Evolutionary conservation across 2,797 vertebrate species (phyloP).

Genomic region (Amazona finschi): DNA sequence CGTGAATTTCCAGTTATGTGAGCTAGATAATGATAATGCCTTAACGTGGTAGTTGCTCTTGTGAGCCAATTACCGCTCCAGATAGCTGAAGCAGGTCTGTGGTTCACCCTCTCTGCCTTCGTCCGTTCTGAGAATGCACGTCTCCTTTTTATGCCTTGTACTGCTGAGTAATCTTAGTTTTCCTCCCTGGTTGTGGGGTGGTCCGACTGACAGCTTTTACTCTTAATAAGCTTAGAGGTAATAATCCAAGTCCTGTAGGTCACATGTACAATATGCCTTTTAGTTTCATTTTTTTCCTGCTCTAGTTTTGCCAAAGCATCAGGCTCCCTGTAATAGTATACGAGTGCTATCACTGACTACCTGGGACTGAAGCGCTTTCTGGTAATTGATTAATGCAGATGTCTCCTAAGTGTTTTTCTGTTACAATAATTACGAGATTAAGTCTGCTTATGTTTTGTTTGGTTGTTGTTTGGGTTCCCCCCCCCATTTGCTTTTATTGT

Average conservation of each 20-base stretch:
- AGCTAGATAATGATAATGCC: constrained; percentile 68
- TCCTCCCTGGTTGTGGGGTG: constrained; percentile 72
- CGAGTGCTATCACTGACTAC: background rate
- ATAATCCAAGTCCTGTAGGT: constrained; percentile 80
- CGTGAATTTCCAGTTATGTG: constrained; percentile 74
- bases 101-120: constrained; percentile 21
- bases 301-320: constrained; percentile 2
- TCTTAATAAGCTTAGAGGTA: constrained; percentile 81
- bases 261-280: constrained; percentile 77
- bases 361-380: background rate
- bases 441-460: background rate
- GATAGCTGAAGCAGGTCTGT: constrained; percentile 49
- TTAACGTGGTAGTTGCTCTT: constrained; percentile 59
- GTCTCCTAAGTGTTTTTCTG: background rate
- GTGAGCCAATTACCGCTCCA: constrained; percentile 51
- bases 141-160: constrained; percentile 44
- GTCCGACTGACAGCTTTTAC: constrained; percentile 77
- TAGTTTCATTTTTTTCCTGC: constrained; percentile 51
- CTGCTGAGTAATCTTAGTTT: constrained; percentile 54
- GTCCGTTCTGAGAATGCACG: background rate
- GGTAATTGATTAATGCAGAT: background rate
- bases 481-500: background rate
- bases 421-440: background rate
- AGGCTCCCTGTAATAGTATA: background rate
- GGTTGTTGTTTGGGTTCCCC: background rate